These are phyloP conservation scores for Volucella inflata DNA, from an alignment of 2,888 invertebrate genomes.

Conservation along the genomic window DNA sequence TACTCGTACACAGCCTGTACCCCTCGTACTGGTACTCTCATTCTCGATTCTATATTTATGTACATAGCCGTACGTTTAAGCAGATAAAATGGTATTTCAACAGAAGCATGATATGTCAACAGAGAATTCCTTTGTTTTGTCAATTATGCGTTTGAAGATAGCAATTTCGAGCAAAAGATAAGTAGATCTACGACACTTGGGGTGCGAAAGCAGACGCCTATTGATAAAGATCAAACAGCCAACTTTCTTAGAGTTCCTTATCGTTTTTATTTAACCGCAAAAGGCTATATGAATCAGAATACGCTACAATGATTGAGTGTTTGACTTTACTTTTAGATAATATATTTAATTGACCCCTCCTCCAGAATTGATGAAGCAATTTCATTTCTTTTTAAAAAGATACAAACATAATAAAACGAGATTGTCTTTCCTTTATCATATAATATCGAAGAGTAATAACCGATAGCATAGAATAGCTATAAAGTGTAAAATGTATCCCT, in stretches of 20 bases:
- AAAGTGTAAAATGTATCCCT: too few species aligned
- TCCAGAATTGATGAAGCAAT: not conserved
- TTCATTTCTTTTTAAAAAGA: not conserved
- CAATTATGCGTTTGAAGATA: not conserved
- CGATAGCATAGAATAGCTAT: too few species aligned
- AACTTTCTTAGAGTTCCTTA: not conserved
- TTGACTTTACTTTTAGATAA: slow-evolving; percentile 13
- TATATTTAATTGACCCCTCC: slow-evolving; percentile 3
- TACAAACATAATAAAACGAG: not conserved
- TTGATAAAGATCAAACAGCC: slow-evolving; percentile 34
- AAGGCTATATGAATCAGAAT: slow-evolving; percentile 11
- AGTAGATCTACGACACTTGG: not conserved
- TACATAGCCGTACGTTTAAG: slow-evolving; percentile 6
- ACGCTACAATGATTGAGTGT: slow-evolving; percentile 5
- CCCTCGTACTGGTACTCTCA: not conserved
- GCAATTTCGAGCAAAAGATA: slow-evolving; percentile 5
- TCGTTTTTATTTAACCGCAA: slow-evolving; percentile 37
- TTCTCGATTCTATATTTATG: slow-evolving; percentile 16
- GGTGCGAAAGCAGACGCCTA: slow-evolving; percentile 19
- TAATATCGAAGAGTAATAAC: too few species aligned
- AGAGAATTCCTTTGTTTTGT: slow-evolving; percentile 48
- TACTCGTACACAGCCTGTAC: too few species aligned
- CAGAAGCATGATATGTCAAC: slow-evolving; percentile 33
- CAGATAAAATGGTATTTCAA: slow-evolving; percentile 33
- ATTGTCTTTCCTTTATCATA: not conserved